Percentiles rank a stretch among this genome's conserved stretches.
phyloP scores from a whole-genome alignment of 2,797 vertebrate species.

The Coilia nasus region DNA sequence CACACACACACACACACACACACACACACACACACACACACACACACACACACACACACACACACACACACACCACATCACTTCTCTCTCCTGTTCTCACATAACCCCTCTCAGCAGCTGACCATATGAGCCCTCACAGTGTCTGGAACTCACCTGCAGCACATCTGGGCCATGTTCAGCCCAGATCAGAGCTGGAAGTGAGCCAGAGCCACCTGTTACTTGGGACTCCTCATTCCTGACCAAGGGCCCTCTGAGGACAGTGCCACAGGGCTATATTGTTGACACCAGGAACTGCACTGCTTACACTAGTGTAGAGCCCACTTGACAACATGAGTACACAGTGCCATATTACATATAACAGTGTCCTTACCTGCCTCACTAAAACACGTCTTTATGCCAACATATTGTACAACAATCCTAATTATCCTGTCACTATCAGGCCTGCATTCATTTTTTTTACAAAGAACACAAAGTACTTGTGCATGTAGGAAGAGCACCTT shows the following conservation, averaged over 20 bases:
- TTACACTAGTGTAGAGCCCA: neutral
- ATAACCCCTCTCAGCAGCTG: slow-evolving; percentile 19
- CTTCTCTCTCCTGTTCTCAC: neutral
- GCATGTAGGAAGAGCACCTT: no score
- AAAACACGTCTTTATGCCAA: neutral
- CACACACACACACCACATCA: neutral
- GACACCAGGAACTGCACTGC: neutral
- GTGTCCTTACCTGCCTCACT: neutral
- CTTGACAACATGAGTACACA: neutral
- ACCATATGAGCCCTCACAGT: neutral
- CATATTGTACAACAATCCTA: neutral
- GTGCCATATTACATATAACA: neutral
- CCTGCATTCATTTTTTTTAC: no score
- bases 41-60: slow-evolving; percentile 2
- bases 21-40: slow-evolving; percentile 8
- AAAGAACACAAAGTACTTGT: no score
- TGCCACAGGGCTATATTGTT: neutral
- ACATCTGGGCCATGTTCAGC: neutral
- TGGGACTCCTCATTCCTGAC: neutral
- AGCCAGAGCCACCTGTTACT: neutral
- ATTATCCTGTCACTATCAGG: neutral
- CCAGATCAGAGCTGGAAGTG: neutral
- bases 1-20: neutral
- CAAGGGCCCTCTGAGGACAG: neutral
- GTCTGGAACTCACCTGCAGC: neutral